Evolutionary conservation across 2,888 invertebrate species (phyloP).

Genomic region (Alsophila aescularia): DNA sequence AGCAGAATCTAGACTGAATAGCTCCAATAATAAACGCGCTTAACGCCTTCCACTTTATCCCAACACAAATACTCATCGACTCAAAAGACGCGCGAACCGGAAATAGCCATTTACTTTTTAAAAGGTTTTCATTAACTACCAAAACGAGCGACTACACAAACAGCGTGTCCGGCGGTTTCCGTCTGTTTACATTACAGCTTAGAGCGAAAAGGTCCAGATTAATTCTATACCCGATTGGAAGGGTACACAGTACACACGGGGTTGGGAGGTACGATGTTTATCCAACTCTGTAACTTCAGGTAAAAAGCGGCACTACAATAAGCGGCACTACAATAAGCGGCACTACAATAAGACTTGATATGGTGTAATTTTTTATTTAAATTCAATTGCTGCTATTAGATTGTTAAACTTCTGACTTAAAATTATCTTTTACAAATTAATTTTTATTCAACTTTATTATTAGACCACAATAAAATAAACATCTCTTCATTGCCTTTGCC

Average conservation of each 20-base stretch:
- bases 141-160: constrained; percentile 37
- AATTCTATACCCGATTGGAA: constrained; percentile 30
- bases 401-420: too few relatives aligned
- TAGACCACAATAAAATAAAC: too few relatives aligned
- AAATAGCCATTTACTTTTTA: constrained; percentile 47
- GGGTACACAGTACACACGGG: constrained; percentile 35
- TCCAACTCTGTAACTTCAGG: too few relatives aligned
- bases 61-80: constrained; percentile 26
- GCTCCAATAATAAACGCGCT: neutral
- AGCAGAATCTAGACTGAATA: neutral
- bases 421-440: too few relatives aligned
- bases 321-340: too few relatives aligned
- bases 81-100: constrained; percentile 30
- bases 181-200: constrained; percentile 54
- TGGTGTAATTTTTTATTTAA: too few relatives aligned
- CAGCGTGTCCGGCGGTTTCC: constrained; percentile 41
- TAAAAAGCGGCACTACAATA: too few relatives aligned
- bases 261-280: constrained; percentile 22
- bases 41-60: constrained; percentile 2
- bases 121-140: constrained; percentile 48
- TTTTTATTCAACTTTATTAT: too few relatives aligned
- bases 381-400: too few relatives aligned
- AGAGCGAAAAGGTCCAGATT: constrained; percentile 41
- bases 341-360: too few relatives aligned
- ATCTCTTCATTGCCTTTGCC: too few relatives aligned